These are phyloP conservation scores for Prionace glauca DNA, from an alignment of 2,797 vertebrate species.

Conservation along the genomic window DNA sequence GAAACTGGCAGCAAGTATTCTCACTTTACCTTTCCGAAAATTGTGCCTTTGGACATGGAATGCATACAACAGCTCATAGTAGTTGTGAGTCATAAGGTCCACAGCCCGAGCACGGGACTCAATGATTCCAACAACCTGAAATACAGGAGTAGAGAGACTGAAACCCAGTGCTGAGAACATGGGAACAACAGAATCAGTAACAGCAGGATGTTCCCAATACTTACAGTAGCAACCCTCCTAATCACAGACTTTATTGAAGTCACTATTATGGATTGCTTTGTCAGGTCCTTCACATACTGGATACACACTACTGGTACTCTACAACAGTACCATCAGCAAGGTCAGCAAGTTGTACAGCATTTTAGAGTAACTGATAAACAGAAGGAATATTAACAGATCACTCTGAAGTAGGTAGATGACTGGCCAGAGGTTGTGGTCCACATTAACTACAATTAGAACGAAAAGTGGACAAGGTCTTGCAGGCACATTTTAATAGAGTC, in stretches of 20 bases:
- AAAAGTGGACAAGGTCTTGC: too few species aligned
- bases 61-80: constrained; percentile 89
- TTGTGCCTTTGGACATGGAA: constrained; percentile 93
- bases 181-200: neutral
- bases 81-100: constrained; percentile 88
- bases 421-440: too few species aligned
- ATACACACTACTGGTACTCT: neutral
- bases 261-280: neutral
- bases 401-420: too few species aligned
- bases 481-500: too few species aligned
- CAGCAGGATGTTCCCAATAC: neutral
- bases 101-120: constrained; percentile 83
- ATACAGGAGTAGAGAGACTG: constrained; percentile 18
- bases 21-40: constrained; percentile 80
- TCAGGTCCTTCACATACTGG: neutral
- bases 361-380: neutral
- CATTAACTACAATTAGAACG: too few species aligned
- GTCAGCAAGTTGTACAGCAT: neutral
- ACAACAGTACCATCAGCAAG: neutral
- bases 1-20: neutral
- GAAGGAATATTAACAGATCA: neutral
- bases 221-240: neutral
- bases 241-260: neutral
- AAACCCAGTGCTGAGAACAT: neutral
- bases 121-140: constrained; percentile 84